A percentile compares a stretch with the other conserved stretches of the same genome.
Evolutionary conservation across 2,888 invertebrate genomes (phyloP).

Genomic region (Trichogramma dendrolimi): DNA sequence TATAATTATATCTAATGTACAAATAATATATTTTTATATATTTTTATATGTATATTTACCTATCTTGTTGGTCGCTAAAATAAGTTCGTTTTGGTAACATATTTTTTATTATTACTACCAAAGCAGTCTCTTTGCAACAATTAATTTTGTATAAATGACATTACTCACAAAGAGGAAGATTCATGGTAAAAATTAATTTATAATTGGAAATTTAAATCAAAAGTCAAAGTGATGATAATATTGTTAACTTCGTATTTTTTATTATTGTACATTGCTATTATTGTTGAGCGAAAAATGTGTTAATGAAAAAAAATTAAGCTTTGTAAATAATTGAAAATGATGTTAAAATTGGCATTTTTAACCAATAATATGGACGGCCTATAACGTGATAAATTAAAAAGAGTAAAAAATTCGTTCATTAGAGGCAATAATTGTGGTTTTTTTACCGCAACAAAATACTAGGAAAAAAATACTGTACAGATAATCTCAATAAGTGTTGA

Average conservation of each 20-base stretch:
- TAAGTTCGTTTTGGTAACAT: slow-evolving; percentile 16
- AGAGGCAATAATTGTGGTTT: background rate
- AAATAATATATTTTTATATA: slow-evolving; percentile 27
- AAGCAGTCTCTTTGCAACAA: slow-evolving; percentile 1
- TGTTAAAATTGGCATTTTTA: slow-evolving; percentile 5
- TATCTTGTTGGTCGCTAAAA: background rate
- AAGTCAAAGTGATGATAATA: slow-evolving; percentile 6
- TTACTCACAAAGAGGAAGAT: slow-evolving; percentile 9
- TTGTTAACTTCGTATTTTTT: slow-evolving; percentile 16
- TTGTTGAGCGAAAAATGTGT: slow-evolving; percentile 9
- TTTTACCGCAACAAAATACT: too few species aligned
- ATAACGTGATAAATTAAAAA: slow-evolving; percentile 4
- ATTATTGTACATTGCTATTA: slow-evolving; percentile 11
- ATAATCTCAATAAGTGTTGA: background rate
- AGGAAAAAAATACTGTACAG: background rate
- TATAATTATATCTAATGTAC: slow-evolving; percentile 10
- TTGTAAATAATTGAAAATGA: slow-evolving; percentile 22
- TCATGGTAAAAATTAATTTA: slow-evolving; percentile 14
- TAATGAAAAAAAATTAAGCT: slow-evolving; percentile 13
- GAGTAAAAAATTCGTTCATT: background rate
- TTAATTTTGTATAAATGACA: slow-evolving; percentile 27
- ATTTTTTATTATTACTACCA: slow-evolving; percentile 10
- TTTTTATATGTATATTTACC: slow-evolving; percentile 22
- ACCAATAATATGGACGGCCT: slow-evolving; percentile 14
- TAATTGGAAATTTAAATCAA: slow-evolving; percentile 8